Conservation (phyloP, 2,797 vertebrate genomes). For the Odontamblyopus lacepedii region DNA sequence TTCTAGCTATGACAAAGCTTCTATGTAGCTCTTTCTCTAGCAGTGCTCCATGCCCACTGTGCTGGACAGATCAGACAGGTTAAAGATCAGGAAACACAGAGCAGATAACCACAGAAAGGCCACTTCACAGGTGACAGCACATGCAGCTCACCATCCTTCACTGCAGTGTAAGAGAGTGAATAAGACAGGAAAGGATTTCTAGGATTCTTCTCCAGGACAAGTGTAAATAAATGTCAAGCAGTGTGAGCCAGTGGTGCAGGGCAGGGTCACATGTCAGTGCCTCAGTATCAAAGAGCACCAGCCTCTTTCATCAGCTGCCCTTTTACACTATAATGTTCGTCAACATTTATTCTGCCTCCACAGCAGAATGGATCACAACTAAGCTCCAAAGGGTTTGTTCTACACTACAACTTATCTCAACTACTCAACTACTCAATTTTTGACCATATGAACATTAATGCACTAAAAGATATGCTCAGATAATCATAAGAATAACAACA, state of each 20-base stretch:
- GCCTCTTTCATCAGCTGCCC: constrained; percentile 36
- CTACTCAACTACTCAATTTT: constrained; percentile 11
- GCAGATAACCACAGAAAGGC: constrained; percentile 45
- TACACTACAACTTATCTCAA: constrained; percentile 12
- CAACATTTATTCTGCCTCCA: constrained; percentile 17
- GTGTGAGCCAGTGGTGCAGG: constrained; percentile 20
- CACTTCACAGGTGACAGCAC: constrained; percentile 42
- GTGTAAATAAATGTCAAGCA: constrained; percentile 31
- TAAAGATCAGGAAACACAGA: constrained; percentile 32
- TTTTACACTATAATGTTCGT: constrained; percentile 25
- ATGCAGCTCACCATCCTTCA: constrained; percentile 12
- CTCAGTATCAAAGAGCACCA: constrained; percentile 30
- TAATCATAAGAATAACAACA: not conserved
- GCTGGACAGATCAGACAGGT: constrained; percentile 41
- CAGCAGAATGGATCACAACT: constrained; percentile 26
- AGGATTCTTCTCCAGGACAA: constrained; percentile 10
- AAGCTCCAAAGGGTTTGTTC: constrained; percentile 31
- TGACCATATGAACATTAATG: constrained; percentile 13
- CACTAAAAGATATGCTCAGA: not conserved
- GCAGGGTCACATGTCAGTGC: constrained; percentile 12
- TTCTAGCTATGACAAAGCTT: not conserved
- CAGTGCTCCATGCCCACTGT: constrained; percentile 16
- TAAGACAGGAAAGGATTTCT: constrained; percentile 10
- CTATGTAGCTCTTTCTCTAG: constrained; percentile 24
- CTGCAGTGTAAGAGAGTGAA: not conserved